Evolutionary conservation across 92 coral and sea anemone species (phyloP).

Genomic region (Porites cylindrica): DNA sequence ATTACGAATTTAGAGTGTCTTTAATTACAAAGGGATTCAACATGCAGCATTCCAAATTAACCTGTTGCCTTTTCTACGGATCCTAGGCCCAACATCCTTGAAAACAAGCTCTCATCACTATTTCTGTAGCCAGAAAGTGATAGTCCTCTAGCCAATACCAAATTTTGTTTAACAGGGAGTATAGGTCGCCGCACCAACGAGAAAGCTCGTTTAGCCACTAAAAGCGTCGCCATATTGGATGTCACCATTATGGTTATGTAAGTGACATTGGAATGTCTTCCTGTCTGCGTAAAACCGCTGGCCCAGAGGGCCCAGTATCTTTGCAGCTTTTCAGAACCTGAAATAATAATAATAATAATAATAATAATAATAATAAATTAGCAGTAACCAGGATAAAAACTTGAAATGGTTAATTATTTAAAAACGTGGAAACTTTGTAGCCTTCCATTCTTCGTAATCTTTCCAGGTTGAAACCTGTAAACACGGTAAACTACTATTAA

Average conservation of each 20-base stretch:
- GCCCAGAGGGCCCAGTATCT: not conserved
- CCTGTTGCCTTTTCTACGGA: constrained; percentile 73
- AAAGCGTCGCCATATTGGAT: constrained; percentile 32
- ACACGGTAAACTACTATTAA: too few relatives aligned
- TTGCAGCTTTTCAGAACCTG: too few relatives aligned
- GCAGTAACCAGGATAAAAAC: too few relatives aligned
- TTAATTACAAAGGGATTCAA: too few relatives aligned
- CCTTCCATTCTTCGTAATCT: too few relatives aligned
- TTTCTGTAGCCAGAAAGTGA: constrained; percentile 8
- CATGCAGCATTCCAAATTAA: too few relatives aligned
- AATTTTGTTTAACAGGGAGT: constrained; percentile 21
- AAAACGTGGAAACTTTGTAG: too few relatives aligned
- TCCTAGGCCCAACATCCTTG: constrained; percentile 1
- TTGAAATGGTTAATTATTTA: too few relatives aligned
- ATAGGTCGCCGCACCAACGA: constrained; percentile 7
- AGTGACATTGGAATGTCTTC: not conserved
- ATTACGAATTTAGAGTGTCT: too few relatives aligned
- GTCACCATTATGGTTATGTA: not conserved
- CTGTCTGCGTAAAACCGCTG: not conserved
- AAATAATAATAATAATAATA: too few relatives aligned
- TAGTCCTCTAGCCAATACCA: constrained; percentile 5
- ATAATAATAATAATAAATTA: too few relatives aligned
- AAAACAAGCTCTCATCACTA: constrained; percentile 9
- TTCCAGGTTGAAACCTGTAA: too few relatives aligned
- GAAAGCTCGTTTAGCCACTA: constrained; percentile 13